A percentile compares a stretch with the other conserved stretches of the same genome.
These are phyloP conservation scores for Martes martes DNA, from an alignment of 2,113 vertebrate species.

Conservation along the genomic window DNA sequence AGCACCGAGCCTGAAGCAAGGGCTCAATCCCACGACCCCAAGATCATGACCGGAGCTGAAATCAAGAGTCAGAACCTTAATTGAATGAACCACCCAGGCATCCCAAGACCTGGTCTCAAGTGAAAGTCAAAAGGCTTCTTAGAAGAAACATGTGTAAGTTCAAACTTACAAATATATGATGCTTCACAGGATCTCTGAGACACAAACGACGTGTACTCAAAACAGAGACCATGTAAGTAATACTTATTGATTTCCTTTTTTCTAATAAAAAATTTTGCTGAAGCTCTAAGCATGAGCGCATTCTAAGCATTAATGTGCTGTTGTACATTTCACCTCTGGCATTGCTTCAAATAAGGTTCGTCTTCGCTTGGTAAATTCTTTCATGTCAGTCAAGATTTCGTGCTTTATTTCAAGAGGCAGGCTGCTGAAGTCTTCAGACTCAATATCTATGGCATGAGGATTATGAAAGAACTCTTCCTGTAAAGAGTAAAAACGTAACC, in stretches of 20 bases:
- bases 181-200: neutral
- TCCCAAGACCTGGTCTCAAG: neutral
- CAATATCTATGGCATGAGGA: slow-evolving; percentile 92
- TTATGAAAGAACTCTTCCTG: slow-evolving; percentile 88
- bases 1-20: neutral
- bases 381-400: slow-evolving; percentile 96
- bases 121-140: neutral
- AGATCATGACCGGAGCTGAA: neutral
- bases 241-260: neutral
- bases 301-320: neutral
- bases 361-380: slow-evolving; percentile 93
- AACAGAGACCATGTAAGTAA: neutral
- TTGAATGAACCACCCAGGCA: neutral
- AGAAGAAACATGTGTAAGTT: neutral
- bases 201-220: neutral
- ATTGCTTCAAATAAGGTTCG: slow-evolving; percentile 93
- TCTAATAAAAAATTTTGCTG: neutral
- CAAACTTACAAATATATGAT: neutral
- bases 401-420: slow-evolving; percentile 95
- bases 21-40: neutral
- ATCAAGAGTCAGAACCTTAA: neutral
- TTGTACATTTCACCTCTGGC: slow-evolving; percentile 88
- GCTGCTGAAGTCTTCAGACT: slow-evolving; percentile 92
- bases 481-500: neutral
- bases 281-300: neutral